These are phyloP conservation scores for Sisyra nigra DNA, from an alignment of 2,888 invertebrate species.

Conservation along the genomic window DNA sequence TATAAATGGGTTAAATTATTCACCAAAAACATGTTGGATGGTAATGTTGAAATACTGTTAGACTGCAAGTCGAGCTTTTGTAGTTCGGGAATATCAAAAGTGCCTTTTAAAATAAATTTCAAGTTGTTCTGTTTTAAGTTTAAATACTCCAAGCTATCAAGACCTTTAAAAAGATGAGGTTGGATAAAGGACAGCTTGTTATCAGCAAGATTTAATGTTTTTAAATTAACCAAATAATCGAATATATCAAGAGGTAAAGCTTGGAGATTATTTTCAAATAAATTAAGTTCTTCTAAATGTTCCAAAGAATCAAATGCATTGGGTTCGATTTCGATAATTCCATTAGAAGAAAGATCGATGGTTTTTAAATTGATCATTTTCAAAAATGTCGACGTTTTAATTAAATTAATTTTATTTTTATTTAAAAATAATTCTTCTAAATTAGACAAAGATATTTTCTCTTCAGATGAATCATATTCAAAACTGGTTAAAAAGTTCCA, in stretches of 20 bases:
- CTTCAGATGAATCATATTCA: too few species aligned
- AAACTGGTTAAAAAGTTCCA: too few species aligned
- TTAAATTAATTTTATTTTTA: too few species aligned
- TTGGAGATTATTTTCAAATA: conserved; percentile 1
- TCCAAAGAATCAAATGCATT: not conserved
- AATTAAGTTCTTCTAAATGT: not conserved
- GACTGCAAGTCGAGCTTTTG: not conserved
- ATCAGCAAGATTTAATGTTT: not conserved
- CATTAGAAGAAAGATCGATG: conserved; percentile 1
- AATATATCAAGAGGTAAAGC: not conserved
- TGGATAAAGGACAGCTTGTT: not conserved
- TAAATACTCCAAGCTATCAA: not conserved
- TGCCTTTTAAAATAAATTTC: not conserved
- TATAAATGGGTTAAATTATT: conserved; percentile 1
- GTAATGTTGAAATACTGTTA: not conserved
- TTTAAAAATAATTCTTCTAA: too few species aligned
- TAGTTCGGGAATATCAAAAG: not conserved
- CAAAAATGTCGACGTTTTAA: not conserved
- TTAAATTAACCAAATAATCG: not conserved
- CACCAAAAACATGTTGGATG: not conserved
- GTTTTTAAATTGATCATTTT: not conserved
- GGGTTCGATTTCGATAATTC: not conserved
- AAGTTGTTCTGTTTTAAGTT: not conserved
- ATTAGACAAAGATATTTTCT: too few species aligned
- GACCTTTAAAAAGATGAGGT: conserved; percentile 1